Evolutionary conservation across 2,797 vertebrate genomes (phyloP).

Genomic region (Ctenosaura bakeri): DNA sequence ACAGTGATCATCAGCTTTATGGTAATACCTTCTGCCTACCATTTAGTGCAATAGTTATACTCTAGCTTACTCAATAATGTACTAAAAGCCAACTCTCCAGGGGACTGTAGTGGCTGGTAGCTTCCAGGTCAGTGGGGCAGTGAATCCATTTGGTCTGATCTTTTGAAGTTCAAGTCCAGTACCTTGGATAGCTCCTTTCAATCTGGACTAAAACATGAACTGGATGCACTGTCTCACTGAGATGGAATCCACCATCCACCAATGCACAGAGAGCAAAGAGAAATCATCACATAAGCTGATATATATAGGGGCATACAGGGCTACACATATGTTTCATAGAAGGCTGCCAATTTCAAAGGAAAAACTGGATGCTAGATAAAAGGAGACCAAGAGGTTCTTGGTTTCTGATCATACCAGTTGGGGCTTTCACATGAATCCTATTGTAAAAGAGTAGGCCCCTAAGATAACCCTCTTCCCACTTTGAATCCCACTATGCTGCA

Average conservation of each 20-base stretch:
- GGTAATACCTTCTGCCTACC: background rate
- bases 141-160: background rate
- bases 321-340: background rate
- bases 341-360: no score
- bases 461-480: background rate
- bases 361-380: background rate
- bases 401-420: no score
- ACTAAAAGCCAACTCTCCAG: constrained; percentile 18
- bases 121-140: constrained; percentile 16
- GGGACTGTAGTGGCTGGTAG: constrained; percentile 27
- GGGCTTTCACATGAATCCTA: no score
- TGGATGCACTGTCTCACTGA: no score
- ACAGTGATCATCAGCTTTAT: background rate
- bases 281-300: no score
- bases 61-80: constrained; percentile 24
- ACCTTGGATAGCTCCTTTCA: no score
- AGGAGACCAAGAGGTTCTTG: background rate
- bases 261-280: no score
- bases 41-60: constrained; percentile 16
- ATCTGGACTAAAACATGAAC: no score
- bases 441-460: background rate
- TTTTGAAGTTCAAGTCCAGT: no score
- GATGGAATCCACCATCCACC: no score
- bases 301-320: no score
- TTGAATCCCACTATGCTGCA: background rate